A percentile compares a stretch with the other conserved stretches of the same genome.
phyloP scores from a whole-genome alignment of 2,113 vertebrate genomes.

The Gorsachius goisagi region DNA sequence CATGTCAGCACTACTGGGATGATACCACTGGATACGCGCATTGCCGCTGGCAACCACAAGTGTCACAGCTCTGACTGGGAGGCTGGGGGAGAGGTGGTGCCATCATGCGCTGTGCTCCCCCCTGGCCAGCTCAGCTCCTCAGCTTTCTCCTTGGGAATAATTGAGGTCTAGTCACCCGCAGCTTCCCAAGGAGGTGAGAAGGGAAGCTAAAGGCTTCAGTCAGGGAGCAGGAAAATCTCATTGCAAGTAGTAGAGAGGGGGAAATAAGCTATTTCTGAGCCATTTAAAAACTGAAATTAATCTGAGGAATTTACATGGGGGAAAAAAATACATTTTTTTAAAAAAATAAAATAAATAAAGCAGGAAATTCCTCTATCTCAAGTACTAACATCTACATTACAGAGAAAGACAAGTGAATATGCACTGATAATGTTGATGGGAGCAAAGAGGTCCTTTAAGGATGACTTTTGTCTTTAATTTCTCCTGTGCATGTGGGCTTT shows the following conservation, averaged over 20 bases:
- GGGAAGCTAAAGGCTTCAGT: not conserved
- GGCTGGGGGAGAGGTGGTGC: not conserved
- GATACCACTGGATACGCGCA: not conserved
- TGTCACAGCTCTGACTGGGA: not conserved
- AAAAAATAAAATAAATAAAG: not conserved
- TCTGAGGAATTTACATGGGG: not conserved
- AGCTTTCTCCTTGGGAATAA: not conserved
- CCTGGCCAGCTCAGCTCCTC: not conserved
- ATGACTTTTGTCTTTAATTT: not conserved
- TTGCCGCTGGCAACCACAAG: fast-evolving
- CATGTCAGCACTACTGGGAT: not conserved
- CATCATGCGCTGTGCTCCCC: not conserved
- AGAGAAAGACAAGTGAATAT: not conserved
- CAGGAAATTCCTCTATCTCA: not conserved
- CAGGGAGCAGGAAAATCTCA: not conserved
- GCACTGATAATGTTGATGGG: not conserved
- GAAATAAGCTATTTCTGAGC: not conserved
- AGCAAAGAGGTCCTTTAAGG: not conserved
- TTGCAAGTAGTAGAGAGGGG: not conserved
- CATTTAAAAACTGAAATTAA: not conserved
- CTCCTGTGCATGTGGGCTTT: not conserved
- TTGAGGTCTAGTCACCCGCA: not conserved
- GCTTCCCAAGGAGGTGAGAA: not conserved
- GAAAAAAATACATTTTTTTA: not conserved
- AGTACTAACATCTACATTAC: not conserved